Conservation (phyloP, 2,888 invertebrate genomes). For the Epinotia ramella region DNA sequence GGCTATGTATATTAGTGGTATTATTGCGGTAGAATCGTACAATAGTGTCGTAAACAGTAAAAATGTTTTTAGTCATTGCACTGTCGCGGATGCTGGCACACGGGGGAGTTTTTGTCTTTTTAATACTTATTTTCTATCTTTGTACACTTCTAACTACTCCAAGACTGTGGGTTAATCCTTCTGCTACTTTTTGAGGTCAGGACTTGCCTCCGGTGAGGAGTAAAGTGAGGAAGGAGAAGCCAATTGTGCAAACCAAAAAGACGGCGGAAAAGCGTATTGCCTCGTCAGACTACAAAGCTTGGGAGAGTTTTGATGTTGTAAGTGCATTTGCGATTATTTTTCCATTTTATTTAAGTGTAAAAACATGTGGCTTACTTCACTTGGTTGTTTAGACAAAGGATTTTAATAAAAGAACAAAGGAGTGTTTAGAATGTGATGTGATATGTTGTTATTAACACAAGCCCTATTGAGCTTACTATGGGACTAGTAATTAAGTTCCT, state of each 20-base stretch:
- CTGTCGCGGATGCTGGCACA: conserved; percentile 43
- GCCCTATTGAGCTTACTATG: too few species aligned
- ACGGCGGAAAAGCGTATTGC: conserved; percentile 80
- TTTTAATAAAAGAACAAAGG: too few species aligned
- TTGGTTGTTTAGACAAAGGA: background rate
- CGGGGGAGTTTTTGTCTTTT: conserved; percentile 44
- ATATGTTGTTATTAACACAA: conserved; percentile 10
- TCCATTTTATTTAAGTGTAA: conserved; percentile 11
- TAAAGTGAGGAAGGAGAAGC: conserved; percentile 75
- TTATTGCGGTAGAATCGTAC: background rate
- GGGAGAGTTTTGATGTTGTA: conserved; percentile 93
- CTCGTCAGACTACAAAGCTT: conserved; percentile 88
- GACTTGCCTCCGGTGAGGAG: conserved; percentile 83
- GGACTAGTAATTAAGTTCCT: too few species aligned
- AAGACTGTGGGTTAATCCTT: conserved; percentile 41
- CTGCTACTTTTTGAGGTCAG: conserved; percentile 62
- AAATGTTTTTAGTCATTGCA: conserved; percentile 39
- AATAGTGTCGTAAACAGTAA: conserved; percentile 41
- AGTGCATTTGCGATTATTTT: conserved; percentile 55
- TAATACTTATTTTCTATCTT: conserved; percentile 47
- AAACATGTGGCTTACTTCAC: background rate
- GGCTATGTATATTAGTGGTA: conserved; percentile 31
- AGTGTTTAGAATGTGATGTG: too few species aligned
- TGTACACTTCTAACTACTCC: conserved; percentile 45
- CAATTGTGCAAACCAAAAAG: conserved; percentile 60